Base-by-base conservation (phyloP, 2,797 vertebrate species). In the Garrulus glandarius region DNA sequence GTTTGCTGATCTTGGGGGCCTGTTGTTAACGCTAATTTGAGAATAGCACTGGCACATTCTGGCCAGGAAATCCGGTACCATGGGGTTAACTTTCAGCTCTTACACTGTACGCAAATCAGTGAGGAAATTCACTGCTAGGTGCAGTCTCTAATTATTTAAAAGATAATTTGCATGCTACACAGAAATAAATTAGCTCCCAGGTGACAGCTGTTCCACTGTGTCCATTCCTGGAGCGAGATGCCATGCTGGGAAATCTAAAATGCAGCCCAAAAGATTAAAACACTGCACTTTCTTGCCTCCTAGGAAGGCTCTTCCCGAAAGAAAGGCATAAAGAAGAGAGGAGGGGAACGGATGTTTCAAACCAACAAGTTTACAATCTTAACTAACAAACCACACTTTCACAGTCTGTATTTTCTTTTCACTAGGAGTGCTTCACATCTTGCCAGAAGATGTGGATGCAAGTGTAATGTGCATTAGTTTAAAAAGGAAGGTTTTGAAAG, bases 151-250 rank as follows among this genome's bases (percentile, higher is more conserved):
- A 95, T 97, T 94, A 96, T 94, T 97, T 96, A 93, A 96, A 95
- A 97, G 92, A 84, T 60, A 87, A 97, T 97, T 96, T 97, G 95
- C 93, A 96, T 97, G 96, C 75, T 88, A 77, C 94, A 77, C 91
- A 92, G 93, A 96, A 96, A 76, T 95, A 97, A 97, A 97, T 96
- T 85, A 96, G 96, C 85, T 97, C 96, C 94, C 92, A 95, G 96
- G 94, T 97, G 96, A 95, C 96, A 95, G 94, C 92, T 94, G 92
- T 92, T 95, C 83, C 63, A 53, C 93, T 60, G 78, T 74, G 87
- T 84, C 95, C 74, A 71, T 95, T 96, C 84, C 84, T 94, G 95
- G 90, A 96, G 97, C 27, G 30, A 75, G 89, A 63, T 78, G 59
- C 76, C 81, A 84, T 43, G 84, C 86, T 82, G 87, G 43, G 84